Conservation (phyloP, 1,140 invertebrate genomes). For the Dreissena rostriformis region DNA sequence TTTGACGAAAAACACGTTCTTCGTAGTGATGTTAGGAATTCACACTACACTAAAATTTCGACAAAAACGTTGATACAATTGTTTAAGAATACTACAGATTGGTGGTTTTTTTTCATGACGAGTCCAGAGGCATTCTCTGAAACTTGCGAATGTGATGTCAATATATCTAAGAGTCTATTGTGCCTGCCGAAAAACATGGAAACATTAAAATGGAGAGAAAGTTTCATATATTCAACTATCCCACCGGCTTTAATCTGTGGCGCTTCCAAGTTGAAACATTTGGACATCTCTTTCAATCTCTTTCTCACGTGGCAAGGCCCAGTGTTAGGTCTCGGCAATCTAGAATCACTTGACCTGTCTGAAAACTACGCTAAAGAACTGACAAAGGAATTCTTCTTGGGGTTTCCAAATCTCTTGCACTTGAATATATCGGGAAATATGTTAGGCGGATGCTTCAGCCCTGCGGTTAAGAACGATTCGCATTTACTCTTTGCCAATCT, state of each 20-base stretch:
- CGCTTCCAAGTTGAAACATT: neutral
- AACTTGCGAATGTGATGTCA: neutral
- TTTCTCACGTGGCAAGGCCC: neutral
- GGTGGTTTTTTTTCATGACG: neutral
- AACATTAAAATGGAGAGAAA: neutral
- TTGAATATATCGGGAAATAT: conserved; percentile 30
- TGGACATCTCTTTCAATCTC: conserved; percentile 30
- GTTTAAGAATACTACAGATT: neutral
- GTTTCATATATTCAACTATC: neutral
- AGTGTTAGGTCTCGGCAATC: neutral
- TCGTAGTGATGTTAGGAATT: too few relatives aligned
- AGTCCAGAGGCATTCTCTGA: neutral
- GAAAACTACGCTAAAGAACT: conserved; percentile 17
- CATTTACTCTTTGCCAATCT: neutral
- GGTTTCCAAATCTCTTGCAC: neutral
- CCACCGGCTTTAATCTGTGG: neutral
- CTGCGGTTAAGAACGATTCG: neutral
- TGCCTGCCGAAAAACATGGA: neutral
- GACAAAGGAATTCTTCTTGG: neutral
- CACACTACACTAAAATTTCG: too few relatives aligned
- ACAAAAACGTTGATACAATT: too few relatives aligned
- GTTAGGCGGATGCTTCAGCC: neutral
- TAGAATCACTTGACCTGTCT: conserved; percentile 20
- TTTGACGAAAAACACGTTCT: too few relatives aligned
- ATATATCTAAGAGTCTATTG: neutral